Conservation (phyloP, 2,797 vertebrate species). For the Rhodeus uyekii region DNA sequence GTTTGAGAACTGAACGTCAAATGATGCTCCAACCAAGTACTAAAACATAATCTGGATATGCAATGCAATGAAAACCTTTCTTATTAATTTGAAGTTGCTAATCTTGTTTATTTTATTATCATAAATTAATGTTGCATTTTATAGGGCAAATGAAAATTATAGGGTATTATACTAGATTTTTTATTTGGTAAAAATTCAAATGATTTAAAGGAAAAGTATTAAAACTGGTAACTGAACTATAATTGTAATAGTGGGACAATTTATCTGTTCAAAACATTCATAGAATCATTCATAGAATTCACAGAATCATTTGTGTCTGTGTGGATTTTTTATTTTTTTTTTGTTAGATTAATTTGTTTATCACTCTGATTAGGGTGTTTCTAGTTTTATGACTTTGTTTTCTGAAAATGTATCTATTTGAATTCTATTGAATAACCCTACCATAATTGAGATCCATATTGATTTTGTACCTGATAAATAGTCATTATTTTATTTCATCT, state of each 20-base stretch:
- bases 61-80: no score
- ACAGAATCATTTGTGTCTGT: no score
- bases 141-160: no score
- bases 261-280: not conserved
- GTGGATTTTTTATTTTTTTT: not conserved
- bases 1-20: not conserved
- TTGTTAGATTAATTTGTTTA: not conserved
- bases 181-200: not conserved
- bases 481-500: not conserved
- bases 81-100: no score
- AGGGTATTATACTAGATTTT: not conserved
- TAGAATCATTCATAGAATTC: no score
- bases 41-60: no score
- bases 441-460: not conserved
- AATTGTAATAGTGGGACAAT: not conserved
- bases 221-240: not conserved
- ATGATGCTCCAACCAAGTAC: no score
- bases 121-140: not conserved
- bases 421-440: not conserved
- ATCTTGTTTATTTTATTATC: not conserved
- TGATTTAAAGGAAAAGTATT: not conserved
- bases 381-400: not conserved
- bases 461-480: not conserved
- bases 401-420: not conserved
- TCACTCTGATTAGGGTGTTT: not conserved